Base-by-base conservation (phyloP, 2,888 invertebrate species). In the Saturnia pavonia region DNA sequence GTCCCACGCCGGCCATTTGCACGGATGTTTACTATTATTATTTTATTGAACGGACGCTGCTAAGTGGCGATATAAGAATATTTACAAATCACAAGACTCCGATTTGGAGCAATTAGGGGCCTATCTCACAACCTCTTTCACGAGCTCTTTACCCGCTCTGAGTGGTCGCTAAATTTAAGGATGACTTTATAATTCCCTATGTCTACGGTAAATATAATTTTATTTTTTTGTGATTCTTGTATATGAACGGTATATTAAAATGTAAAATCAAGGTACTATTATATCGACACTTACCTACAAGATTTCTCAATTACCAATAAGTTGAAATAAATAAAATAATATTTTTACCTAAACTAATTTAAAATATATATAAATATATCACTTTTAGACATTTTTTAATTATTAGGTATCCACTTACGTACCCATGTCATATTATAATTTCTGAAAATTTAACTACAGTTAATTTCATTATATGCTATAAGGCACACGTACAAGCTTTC, bases 1-100 rank as follows among this genome's bases (percentile, higher is more conserved):
- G 82, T 83, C 82, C 85, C 79, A 83, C 88, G 88, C 88, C 92
- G 92, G 92, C 94, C 94, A 94, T 94, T 94, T 93, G 92, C 93
- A 91, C 93, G 89, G 89, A 90, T 92, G 92, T 92, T 92, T 93
- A 92, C 93, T 94, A 93, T 92, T 93, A 92, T 92, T 90, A 91
- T 92, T 94, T 92, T 94, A 93, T 92, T 94, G 94, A 92, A 92
- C 91, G 88, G 88, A 90, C 89, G 88, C 83, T 88, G 80, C 87
- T 88, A 91, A 91, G 89, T 90, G 88, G 84, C 88, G 87, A 88
- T 88, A 89, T 90, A 89, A 90, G 88, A 88, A 90, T 89, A 90
- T 91, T 91, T 88, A 88, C 88, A 87, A 88, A 89, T 88, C 85
- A 83, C 85, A 85, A 86, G 82, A 79, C 81, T 78, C 80, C 79